Conservation (phyloP, 2,888 invertebrate species). For the Alloplasta piceator region DNA sequence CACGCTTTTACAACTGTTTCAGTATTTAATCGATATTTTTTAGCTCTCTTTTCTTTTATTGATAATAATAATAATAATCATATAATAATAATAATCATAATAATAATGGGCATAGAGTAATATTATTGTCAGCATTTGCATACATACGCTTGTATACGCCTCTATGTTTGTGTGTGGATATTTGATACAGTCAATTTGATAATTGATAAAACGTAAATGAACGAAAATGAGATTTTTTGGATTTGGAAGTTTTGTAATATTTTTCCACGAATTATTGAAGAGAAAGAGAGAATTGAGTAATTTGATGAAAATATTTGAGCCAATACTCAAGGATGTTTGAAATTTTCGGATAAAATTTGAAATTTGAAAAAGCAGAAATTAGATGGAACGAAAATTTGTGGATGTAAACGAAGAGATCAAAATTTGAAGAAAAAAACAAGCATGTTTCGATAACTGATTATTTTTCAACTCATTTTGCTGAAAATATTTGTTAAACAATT, state of each 20-base stretch:
- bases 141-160: slow-evolving; percentile 62
- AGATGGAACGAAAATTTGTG: too few species aligned
- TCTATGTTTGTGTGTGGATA: slow-evolving; percentile 22
- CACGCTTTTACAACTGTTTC: slow-evolving; percentile 61
- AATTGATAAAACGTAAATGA: background rate
- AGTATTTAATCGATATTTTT: slow-evolving; percentile 65
- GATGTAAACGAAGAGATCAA: background rate
- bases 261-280: too few species aligned
- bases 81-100: slow-evolving; percentile 52
- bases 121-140: slow-evolving; percentile 56
- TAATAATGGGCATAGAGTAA: slow-evolving; percentile 54
- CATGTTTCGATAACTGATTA: background rate
- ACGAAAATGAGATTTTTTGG: too few species aligned
- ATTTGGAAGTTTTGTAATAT: too few species aligned
- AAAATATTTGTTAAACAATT: too few species aligned
- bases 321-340: too few species aligned
- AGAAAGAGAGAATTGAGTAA: too few species aligned
- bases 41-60: slow-evolving; percentile 66
- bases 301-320: too few species aligned
- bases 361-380: too few species aligned
- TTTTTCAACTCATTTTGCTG: too few species aligned
- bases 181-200: slow-evolving; percentile 3
- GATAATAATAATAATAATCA: slow-evolving; percentile 53
- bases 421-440: background rate
- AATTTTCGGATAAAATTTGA: too few species aligned